Conservation (phyloP, 2,797 vertebrate species). For the Eidolon dupreanum region DNA sequence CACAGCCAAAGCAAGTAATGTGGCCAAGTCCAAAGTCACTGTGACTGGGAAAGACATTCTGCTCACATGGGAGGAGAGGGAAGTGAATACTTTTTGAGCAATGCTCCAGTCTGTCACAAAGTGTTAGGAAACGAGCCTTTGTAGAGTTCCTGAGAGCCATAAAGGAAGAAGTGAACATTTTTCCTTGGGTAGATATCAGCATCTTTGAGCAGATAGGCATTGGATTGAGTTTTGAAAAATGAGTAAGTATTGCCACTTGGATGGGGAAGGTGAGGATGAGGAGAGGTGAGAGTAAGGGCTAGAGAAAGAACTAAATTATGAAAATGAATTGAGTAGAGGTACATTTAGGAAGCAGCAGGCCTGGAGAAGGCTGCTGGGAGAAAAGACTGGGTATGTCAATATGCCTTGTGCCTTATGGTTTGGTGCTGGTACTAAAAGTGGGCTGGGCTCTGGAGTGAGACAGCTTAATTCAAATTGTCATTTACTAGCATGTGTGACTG, state of each 20-base stretch:
- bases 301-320: background rate
- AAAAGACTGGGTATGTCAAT: background rate
- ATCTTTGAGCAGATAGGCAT: background rate
- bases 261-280: background rate
- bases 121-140: background rate
- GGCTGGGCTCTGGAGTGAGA: background rate
- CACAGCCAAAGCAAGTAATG: background rate
- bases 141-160: background rate
- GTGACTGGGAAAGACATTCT: background rate
- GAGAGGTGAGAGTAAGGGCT: background rate
- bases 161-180: background rate
- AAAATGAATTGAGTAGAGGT: background rate
- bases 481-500: background rate
- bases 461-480: background rate
- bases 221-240: conserved; percentile 12
- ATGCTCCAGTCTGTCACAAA: background rate
- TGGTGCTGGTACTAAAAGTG: background rate
- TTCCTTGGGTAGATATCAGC: background rate
- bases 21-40: background rate
- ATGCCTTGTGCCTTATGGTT: background rate
- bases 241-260: background rate
- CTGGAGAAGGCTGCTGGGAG: background rate
- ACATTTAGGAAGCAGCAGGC: background rate
- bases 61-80: background rate
- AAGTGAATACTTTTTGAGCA: background rate